These are phyloP conservation scores for Lithosia quadra DNA, from an alignment of 2,888 invertebrate species.

Conservation along the genomic window DNA sequence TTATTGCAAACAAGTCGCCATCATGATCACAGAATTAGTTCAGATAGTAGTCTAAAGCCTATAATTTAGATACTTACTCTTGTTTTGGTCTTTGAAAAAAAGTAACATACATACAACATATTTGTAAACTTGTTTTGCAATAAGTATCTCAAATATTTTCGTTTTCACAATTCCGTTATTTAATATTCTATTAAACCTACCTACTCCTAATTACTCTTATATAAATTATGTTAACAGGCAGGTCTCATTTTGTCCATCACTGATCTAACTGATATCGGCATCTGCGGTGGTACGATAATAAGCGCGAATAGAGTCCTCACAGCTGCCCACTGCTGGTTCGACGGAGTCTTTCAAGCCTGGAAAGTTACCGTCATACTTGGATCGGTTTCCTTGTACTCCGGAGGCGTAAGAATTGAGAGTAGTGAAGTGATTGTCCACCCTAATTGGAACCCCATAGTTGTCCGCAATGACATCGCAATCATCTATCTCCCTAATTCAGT, in stretches of 20 bases:
- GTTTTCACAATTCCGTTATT: too few species aligned
- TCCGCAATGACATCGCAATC: conserved; percentile 65
- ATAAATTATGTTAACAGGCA: conserved; percentile 30
- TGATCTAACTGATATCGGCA: conserved; percentile 41
- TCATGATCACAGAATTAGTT: too few species aligned
- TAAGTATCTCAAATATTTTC: too few species aligned
- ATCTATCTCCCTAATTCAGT: conserved; percentile 58
- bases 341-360: conserved; percentile 67
- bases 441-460: conserved; percentile 57
- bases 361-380: conserved; percentile 65
- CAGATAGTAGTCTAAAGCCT: too few species aligned
- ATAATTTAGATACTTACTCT: too few species aligned
- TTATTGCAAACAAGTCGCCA: too few species aligned
- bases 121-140: too few species aligned
- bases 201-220: not conserved
- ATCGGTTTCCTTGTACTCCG: conserved; percentile 58
- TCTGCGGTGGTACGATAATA: conserved; percentile 69
- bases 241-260: conserved; percentile 39
- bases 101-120: too few species aligned
- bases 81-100: too few species aligned
- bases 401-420: conserved; percentile 60
- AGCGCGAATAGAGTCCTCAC: conserved; percentile 57
- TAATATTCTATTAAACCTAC: too few species aligned
- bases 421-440: conserved; percentile 58
- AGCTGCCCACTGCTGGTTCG: conserved; percentile 76